phyloP scores from a whole-genome alignment of 2,113 vertebrate genomes.

The Gobius niger region DNA sequence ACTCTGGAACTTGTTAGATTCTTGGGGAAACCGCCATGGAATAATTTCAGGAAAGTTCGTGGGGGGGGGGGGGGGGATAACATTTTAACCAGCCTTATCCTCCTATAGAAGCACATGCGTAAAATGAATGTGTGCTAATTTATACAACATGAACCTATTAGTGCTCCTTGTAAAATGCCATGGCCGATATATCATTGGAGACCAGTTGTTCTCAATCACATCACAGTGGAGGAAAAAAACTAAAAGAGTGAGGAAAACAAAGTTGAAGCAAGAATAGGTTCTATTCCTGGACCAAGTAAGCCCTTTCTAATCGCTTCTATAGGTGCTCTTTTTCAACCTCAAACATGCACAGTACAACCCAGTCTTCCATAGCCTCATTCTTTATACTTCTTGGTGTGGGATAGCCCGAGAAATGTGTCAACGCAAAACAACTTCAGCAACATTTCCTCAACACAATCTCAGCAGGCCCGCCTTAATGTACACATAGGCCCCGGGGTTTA shows the following conservation, averaged over 20 bases:
- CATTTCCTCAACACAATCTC: too few relatives aligned
- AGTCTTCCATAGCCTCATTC: too few relatives aligned
- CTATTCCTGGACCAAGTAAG: background rate
- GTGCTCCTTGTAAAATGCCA: background rate
- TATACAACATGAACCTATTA: constrained; percentile 3
- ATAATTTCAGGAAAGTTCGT: too few relatives aligned
- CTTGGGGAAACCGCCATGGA: constrained; percentile 2
- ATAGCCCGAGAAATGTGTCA: too few relatives aligned
- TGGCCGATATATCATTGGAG: background rate
- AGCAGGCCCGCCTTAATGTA: too few relatives aligned
- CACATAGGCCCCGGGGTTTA: too few relatives aligned
- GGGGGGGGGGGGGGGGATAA: background rate
- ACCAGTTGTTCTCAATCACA: background rate
- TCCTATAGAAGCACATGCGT: constrained; percentile 9
- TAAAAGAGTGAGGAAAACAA: background rate
- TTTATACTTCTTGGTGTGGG: too few relatives aligned
- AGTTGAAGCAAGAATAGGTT: background rate
- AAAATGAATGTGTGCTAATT: background rate
- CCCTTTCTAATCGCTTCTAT: too few relatives aligned
- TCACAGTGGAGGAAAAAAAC: background rate
- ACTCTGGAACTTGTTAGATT: constrained; percentile 10
- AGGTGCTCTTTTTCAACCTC: too few relatives aligned
- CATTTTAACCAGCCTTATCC: background rate
- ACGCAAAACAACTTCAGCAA: too few relatives aligned
- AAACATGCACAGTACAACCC: too few relatives aligned